Conservation (phyloP, 2,888 invertebrate species). For the Acleris holmiana region DNA sequence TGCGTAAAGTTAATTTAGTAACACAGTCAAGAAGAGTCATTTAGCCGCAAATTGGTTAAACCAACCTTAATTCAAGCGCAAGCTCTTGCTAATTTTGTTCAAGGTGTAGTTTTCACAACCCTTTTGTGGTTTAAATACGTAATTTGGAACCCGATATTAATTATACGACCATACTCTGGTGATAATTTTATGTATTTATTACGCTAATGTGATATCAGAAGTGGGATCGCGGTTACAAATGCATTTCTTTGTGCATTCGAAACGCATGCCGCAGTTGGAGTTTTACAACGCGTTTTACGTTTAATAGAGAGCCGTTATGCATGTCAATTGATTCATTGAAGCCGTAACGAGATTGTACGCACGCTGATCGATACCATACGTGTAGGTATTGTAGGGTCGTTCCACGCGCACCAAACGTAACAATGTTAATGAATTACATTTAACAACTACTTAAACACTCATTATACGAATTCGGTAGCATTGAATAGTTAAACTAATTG, state of each 20-base stretch:
- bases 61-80: constrained; percentile 25
- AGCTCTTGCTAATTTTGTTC: constrained; percentile 27
- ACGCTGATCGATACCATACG: constrained; percentile 40
- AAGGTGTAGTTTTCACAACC: constrained; percentile 14
- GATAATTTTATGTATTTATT: background rate
- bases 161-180: background rate
- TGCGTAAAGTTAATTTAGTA: constrained; percentile 46
- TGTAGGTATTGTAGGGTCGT: constrained; percentile 23
- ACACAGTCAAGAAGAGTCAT: constrained; percentile 35
- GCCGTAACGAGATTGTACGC: constrained; percentile 55
- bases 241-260: constrained; percentile 30
- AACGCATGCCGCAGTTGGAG: constrained; percentile 31
- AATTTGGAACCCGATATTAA: constrained; percentile 2
- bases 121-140: constrained; percentile 13
- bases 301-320: constrained; percentile 51
- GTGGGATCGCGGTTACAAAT: constrained; percentile 18
- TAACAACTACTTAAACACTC: constrained; percentile 23
- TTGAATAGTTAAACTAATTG: constrained; percentile 18
- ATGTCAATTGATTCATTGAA: constrained; percentile 67
- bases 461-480: constrained; percentile 9
- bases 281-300: constrained; percentile 46
- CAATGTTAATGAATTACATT: constrained; percentile 39
- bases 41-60: constrained; percentile 30
- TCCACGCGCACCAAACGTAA: constrained; percentile 32
- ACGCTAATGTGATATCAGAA: constrained; percentile 14